Conservation (phyloP, 1,140 invertebrate genomes). For the Neuroterus valhalla region DNA sequence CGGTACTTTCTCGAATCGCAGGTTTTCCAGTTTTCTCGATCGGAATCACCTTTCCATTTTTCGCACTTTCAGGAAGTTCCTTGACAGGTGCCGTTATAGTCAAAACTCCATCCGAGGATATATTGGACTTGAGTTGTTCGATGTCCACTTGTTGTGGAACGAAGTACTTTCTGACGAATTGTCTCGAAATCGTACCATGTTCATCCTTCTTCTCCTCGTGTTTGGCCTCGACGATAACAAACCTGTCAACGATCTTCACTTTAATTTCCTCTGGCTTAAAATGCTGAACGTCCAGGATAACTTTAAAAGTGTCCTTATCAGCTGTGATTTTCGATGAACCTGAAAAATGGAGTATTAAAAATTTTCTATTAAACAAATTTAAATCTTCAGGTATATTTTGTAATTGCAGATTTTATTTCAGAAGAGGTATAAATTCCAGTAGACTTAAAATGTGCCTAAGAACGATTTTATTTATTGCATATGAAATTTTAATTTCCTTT, state of each 20-base stretch:
- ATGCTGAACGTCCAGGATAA: conserved; percentile 47
- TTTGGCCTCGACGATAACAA: conserved; percentile 82
- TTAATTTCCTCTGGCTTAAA: conserved; percentile 48
- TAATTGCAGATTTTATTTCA: neutral
- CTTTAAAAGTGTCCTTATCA: conserved; percentile 42
- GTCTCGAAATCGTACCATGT: conserved; percentile 82
- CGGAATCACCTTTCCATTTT: conserved; percentile 51
- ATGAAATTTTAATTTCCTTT: too few relatives aligned
- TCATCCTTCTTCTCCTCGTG: conserved; percentile 85
- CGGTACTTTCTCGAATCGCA: conserved; percentile 34
- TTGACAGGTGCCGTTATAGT: conserved; percentile 79
- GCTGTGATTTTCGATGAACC: conserved; percentile 38
- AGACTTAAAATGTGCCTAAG: too few relatives aligned
- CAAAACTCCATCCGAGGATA: conserved; percentile 84
- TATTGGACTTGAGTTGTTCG: conserved; percentile 78
- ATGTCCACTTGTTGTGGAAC: conserved; percentile 80
- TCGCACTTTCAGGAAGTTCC: conserved; percentile 63
- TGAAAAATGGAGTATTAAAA: neutral
- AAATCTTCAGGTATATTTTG: neutral
- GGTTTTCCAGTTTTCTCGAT: conserved; percentile 60
- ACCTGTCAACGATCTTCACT: conserved; percentile 46
- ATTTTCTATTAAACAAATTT: neutral
- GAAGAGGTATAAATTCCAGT: too few relatives aligned
- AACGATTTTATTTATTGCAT: too few relatives aligned
- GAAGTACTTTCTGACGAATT: conserved; percentile 81